Evolutionary conservation across 2,113 vertebrate species (phyloP), one percentile per base, ranked within the genome.

Genomic region (Oryctolagus cuniculus): DNA sequence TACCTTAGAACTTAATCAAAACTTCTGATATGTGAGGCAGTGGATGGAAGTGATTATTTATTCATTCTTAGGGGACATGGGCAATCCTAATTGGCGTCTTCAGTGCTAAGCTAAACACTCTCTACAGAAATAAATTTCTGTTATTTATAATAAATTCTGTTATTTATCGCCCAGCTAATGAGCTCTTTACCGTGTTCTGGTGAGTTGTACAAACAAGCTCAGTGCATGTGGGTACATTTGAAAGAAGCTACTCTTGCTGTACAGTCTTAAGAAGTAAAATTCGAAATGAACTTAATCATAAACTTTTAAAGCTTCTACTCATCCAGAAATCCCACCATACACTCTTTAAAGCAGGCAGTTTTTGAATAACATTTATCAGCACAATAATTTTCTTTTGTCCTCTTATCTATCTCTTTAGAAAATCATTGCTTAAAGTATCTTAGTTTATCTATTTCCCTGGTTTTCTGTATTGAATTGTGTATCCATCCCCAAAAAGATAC

Each of bases 221-320:
- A 22, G 2, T 31, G 15, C 16, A 1, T 44, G 53, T 73, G 51
- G 6, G 66, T 63, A 67, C n/a, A 51, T 75, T 64, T 53, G 19
- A 38, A 78, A 81, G n/a, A 91, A 75, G 24, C 55, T 74, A n/a
- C 17, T 53, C 3, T 58, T 95, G 82, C 34, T 86, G 5, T 83
- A 31, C 4, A 89, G 74, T 91, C 10, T 85, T 93, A 77, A 58
- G 24, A 92, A 87, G 0, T n/a, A 89, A 64, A 55, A 87, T 44
- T 82, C 2, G 16, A 91, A 93, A 55, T 34, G 13, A 73, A 13
- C 16, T 61, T 73, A 66, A 79, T 53, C 61, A 72, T 58, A 27
- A 70, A 91, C 31, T 5, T 66, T 96, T 10, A 61, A 66, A 70
- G 77, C 13, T 83, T 83, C 51, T 75, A 72, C 25, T 82, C 38